Percentiles rank a stretch among this genome's conserved stretches.
Evolutionary conservation across 2,888 invertebrate genomes (phyloP).

Genomic region (Cantharis nigra): DNA sequence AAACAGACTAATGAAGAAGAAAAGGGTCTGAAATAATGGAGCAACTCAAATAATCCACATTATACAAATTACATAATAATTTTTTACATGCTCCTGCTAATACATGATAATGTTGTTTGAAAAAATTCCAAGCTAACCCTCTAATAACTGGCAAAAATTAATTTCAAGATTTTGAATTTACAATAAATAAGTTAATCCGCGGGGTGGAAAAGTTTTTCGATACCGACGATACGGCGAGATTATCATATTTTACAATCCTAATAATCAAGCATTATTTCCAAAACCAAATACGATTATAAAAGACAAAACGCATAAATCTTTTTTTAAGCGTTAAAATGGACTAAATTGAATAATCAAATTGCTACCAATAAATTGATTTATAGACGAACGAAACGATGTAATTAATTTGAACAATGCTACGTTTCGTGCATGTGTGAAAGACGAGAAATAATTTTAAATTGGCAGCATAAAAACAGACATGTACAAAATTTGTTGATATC

Average conservation of each 20-base stretch:
- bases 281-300: background rate
- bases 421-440: background rate
- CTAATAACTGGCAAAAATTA: background rate
- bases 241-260: background rate
- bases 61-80: background rate
- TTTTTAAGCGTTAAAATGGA: background rate
- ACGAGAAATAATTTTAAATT: background rate
- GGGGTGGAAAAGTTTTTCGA: background rate
- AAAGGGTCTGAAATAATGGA: background rate
- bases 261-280: background rate
- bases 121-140: background rate
- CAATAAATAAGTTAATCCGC: background rate
- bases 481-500: background rate
- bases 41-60: background rate
- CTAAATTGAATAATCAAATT: background rate
- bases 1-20: background rate
- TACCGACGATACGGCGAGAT: background rate
- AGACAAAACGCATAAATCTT: background rate
- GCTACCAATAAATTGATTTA: background rate
- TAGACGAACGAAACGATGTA: background rate
- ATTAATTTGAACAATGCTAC: background rate
- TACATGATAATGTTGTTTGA: background rate
- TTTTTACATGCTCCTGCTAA: background rate
- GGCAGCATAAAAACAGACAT: background rate
- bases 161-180: background rate